Base-by-base conservation (phyloP, 1,140 invertebrate genomes). In the Colletes gigas region DNA sequence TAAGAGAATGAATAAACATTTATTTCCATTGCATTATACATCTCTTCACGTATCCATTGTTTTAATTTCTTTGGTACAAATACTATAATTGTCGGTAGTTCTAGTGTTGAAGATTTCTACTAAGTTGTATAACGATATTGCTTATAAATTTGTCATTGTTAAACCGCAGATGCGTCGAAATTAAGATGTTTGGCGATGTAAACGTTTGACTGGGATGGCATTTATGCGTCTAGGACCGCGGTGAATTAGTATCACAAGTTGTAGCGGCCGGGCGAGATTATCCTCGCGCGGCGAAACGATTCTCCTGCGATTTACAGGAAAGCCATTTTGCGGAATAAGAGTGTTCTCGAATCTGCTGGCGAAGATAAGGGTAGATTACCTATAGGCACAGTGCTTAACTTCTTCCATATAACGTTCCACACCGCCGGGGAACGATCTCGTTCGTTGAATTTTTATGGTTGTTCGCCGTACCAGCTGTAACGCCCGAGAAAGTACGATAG, bases 391-490 rank as follows among this genome's bases (percentile, higher is more conserved):
- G 63, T 52, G 66, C 59, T 85, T 82, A 81, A 87, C 84, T 84
- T 84, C 66, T 69, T 74, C 55, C 76, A 39, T 83, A 59, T 76
- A 78, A 81, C 74, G 82, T 70, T 83, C 70, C 67, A 70, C 72
- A 73, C 55, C 78, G 60, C 19, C 47, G 50, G 14, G 65, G 50
- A 76, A 87, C 80, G 79, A 79, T 75, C 79, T 73, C 82, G 86
- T 88, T 87, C 76, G 79, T 85, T 84, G 86, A 85, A 86, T 85
- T 88, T 88, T 88, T 88, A 88, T 88, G 80, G 83, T 88, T 80
- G 80, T 83, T 83, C 73, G 76, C 81, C 83, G 79, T 82, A 76
- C 54, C 85, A 77, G 84, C 80, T 85, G 80, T 85, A 88, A 84
- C 78, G 79, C 73, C 79, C 60, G 71, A 67, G 82, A 70, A 78